Base-by-base conservation (phyloP, 2,113 vertebrate species). In the Oncorhynchus tshawytscha region DNA sequence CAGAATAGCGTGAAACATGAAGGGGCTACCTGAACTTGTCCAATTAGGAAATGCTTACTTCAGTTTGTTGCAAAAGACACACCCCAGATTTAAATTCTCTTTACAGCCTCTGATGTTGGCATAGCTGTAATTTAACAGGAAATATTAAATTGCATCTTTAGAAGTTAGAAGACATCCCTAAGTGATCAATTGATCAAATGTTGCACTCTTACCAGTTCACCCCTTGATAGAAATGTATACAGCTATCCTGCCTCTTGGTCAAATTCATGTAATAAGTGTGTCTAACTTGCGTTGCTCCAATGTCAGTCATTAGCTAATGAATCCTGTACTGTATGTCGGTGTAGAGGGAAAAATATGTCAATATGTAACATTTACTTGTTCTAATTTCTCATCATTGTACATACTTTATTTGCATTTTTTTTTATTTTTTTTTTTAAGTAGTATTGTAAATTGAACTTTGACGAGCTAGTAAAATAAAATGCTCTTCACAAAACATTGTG, bases 391-490 rank as follows among this genome's bases (percentile, higher is more conserved):
- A 74, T 77, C 82, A 27, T 60, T 93, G 91, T 93, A 90, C 16
- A 92, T 93, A 92, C 78, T 78, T 89, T 85, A 89, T 85, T 88
- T 93, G 85, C 86, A 86, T 86, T 87, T 86, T 91, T 39, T 83
- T 75, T 86, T 80, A 88, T 73, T 81, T 87, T 88, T 92, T 87
- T 92, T 92, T 90, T 86, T 91, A 88, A 84, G 73, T 66, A 87
- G 91, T 59, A 85, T 84, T 92, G 88, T 90, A 88, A 90, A 91
- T 90, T 81, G 71, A 87, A 89, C 82, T 86, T 91, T 91, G 91
- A 90, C 91, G 91, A 88, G 86, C 81, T 92, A 93, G 87, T 88
- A 87, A 92, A 54, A 93, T 92, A 93, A 93, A 93, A 91, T 82
- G 85, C 60, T 77, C 78, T 90, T 91, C 88, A 84, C 77, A 86